phyloP scores from a whole-genome alignment of 2,797 vertebrate genomes.

The Pipistrellus nathusii region DNA sequence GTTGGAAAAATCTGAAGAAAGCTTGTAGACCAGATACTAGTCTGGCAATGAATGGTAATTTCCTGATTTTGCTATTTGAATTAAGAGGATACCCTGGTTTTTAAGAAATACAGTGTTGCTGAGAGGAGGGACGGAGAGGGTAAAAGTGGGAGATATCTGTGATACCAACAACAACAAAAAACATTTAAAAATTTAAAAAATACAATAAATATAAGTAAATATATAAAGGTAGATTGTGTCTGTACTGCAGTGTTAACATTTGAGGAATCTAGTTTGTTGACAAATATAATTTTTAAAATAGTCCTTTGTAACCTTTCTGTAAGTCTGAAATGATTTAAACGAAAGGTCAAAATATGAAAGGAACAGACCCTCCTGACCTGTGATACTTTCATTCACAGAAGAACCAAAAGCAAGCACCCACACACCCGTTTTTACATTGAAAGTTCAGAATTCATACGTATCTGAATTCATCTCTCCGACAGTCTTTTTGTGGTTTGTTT shows the following conservation, averaged over 20 bases:
- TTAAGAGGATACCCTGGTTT: slow-evolving; percentile 8
- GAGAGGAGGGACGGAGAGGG: too few relatives aligned
- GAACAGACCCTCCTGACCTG: not conserved
- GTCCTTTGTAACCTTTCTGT: not conserved
- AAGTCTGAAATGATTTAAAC: slow-evolving; percentile 52
- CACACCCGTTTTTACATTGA: not conserved
- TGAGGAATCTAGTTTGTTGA: not conserved
- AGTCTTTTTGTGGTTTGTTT: not conserved
- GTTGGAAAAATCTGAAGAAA: not conserved
- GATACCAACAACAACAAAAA: too few relatives aligned
- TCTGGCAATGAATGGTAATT: not conserved
- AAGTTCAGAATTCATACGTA: slow-evolving; percentile 35
- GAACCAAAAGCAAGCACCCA: not conserved
- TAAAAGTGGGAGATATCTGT: too few relatives aligned
- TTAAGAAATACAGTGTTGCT: not conserved
- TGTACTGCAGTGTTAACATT: not conserved
- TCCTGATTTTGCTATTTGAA: slow-evolving; percentile 41
- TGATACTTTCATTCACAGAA: not conserved
- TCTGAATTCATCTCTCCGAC: slow-evolving; percentile 13
- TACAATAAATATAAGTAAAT: too few relatives aligned
- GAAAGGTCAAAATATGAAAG: not conserved
- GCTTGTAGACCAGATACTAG: not conserved
- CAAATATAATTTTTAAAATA: not conserved
- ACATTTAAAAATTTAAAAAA: too few relatives aligned
- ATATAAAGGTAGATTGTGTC: not conserved